Percentiles rank a stretch among this genome's conserved stretches.
Evolutionary conservation across 1,140 invertebrate species (phyloP).

Genomic region (Arctopsyche grandis): DNA sequence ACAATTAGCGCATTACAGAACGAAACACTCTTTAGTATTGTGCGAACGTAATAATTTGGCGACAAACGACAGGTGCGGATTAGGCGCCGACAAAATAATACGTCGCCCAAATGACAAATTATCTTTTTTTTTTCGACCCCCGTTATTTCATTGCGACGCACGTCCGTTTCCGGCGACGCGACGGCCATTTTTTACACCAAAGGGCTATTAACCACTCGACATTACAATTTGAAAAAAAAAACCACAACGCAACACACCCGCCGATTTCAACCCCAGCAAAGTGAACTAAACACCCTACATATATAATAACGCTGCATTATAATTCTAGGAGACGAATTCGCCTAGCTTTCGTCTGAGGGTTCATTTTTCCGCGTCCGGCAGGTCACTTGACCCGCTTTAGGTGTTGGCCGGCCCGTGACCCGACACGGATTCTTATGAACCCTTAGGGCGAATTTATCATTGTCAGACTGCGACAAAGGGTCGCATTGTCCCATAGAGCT

Average conservation of each 20-base stretch:
- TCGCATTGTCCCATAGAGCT: neutral
- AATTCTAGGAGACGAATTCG: neutral
- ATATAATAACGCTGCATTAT: too few relatives aligned
- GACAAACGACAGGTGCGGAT: too few relatives aligned
- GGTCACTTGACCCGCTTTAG: constrained; percentile 27
- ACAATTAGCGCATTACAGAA: too few relatives aligned
- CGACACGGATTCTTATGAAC: constrained; percentile 37
- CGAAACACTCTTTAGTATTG: too few relatives aligned
- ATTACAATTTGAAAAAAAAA: neutral
- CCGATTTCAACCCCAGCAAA: neutral
- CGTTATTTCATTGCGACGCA: constrained; percentile 12
- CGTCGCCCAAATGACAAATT: constrained; percentile 1
- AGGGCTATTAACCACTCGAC: constrained; percentile 1
- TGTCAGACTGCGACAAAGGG: constrained; percentile 16
- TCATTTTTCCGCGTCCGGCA: neutral
- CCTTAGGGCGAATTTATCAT: constrained; percentile 33
- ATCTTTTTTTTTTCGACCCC: neutral
- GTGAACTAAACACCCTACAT: neutral
- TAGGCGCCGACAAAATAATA: too few relatives aligned
- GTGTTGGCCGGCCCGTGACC: constrained; percentile 5
- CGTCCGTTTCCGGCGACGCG: constrained; percentile 18
- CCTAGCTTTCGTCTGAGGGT: neutral
- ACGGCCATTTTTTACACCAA: neutral
- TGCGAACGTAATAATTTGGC: too few relatives aligned
- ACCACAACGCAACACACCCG: neutral